These are phyloP conservation scores for Anas platyrhynchos DNA, from an alignment of 2,113 vertebrate genomes.

Conservation along the genomic window DNA sequence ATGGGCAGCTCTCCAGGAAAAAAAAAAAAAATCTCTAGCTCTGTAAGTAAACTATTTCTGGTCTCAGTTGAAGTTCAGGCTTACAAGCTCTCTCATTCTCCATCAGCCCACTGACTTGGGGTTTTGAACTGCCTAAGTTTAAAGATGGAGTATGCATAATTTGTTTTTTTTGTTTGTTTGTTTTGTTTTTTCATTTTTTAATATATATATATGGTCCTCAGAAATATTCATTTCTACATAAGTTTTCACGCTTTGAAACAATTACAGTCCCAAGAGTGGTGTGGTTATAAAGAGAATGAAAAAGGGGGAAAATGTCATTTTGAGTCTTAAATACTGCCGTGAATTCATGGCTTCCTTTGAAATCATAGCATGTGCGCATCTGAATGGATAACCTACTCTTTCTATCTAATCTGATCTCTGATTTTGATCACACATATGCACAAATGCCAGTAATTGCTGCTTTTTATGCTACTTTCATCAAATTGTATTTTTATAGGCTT, in stretches of 20 bases:
- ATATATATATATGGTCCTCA: background rate
- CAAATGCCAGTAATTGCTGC: background rate
- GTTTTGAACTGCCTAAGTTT: constrained; percentile 12
- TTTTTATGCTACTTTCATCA: constrained; percentile 6
- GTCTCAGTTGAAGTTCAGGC: background rate
- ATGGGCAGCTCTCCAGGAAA: constrained; percentile 21
- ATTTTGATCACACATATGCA: background rate
- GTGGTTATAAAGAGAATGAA: background rate
- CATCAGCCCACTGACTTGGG: background rate
- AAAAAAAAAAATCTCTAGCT: background rate
- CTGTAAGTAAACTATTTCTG: constrained; percentile 30
- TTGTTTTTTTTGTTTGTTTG: background rate
- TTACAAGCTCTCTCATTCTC: background rate
- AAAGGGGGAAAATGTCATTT: background rate
- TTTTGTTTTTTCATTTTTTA: too few species aligned
- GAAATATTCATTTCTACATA: background rate
- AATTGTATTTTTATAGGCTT: background rate
- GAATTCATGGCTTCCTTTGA: background rate
- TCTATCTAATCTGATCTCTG: background rate
- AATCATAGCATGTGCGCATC: background rate
- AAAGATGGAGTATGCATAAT: background rate
- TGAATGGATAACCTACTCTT: background rate
- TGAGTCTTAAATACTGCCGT: background rate
- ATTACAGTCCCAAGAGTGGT: background rate
- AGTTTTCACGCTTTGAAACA: constrained; percentile 39